A percentile compares a stretch with the other conserved stretches of the same genome.
These are phyloP conservation scores for Rhipidura dahli DNA, from an alignment of 2,113 vertebrate genomes.

Conservation along the genomic window DNA sequence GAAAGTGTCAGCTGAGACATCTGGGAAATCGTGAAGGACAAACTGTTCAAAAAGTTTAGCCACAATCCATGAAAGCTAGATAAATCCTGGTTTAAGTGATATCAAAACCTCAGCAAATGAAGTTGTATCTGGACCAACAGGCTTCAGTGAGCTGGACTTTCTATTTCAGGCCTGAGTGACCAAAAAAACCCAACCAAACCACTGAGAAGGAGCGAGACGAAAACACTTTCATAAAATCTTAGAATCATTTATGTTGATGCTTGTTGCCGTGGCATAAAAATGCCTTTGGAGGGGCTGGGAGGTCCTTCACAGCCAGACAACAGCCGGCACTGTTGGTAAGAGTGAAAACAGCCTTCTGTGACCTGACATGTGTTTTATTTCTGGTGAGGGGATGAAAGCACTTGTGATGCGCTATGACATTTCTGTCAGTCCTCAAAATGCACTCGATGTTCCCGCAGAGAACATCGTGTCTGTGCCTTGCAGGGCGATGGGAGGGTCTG, in stretches of 20 bases:
- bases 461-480: not conserved
- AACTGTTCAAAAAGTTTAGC: slow-evolving; percentile 12
- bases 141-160: not conserved
- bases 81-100: not conserved
- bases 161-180: not conserved
- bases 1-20: slow-evolving; percentile 24
- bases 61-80: not conserved
- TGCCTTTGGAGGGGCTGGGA: not conserved
- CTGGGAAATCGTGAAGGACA: slow-evolving; percentile 40
- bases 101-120: not conserved
- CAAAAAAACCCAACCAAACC: not conserved
- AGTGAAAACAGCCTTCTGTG: slow-evolving; percentile 10
- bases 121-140: not conserved
- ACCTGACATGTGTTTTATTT: slow-evolving; percentile 24
- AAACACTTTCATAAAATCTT: not conserved
- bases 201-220: not conserved
- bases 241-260: not conserved
- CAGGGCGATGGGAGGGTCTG: fast-evolving
- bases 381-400: slow-evolving; percentile 33
- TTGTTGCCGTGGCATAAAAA: not conserved
- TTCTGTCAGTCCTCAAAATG: slow-evolving; percentile 1
- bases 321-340: not conserved
- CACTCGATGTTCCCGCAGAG: not conserved
- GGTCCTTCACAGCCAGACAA: slow-evolving; percentile 19
- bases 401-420: not conserved